A percentile compares a stretch with the other conserved stretches of the same genome.
These are phyloP conservation scores for Esox lucius DNA, from an alignment of 2,797 vertebrate species.

Conservation along the genomic window DNA sequence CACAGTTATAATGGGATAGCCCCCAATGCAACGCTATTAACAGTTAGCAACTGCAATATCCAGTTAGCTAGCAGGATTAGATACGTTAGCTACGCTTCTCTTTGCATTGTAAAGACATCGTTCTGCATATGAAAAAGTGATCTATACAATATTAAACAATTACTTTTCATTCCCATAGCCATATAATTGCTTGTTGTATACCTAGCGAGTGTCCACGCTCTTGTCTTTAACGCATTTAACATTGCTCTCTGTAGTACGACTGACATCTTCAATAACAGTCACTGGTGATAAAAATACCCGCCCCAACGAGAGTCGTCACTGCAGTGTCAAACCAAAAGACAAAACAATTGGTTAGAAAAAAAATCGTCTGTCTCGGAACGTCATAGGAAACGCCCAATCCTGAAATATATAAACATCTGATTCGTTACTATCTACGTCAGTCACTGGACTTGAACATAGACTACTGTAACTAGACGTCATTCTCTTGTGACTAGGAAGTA, in stretches of 20 bases:
- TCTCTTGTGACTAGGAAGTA: slow-evolving; percentile 31
- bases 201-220: slow-evolving; percentile 57
- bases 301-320: background rate
- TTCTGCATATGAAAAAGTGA: background rate
- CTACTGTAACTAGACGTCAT: slow-evolving; percentile 19
- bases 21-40: background rate
- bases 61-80: background rate
- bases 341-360: slow-evolving; percentile 49
- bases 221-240: slow-evolving; percentile 60
- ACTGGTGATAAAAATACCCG: background rate
- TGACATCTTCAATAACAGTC: slow-evolving; percentile 70
- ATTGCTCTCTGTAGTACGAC: slow-evolving; percentile 43
- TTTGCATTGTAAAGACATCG: background rate
- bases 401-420: background rate
- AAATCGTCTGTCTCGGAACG: background rate
- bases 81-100: background rate
- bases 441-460: background rate
- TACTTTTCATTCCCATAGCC: background rate
- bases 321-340: fast-evolving
- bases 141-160: background rate
- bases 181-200: slow-evolving; percentile 41
- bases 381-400: background rate
- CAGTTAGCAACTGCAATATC: background rate
- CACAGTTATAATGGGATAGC: background rate
- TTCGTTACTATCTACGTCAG: slow-evolving; percentile 35